phyloP scores from a whole-genome alignment of 2,888 invertebrate genomes.

The Drosophila mimetica region DNA sequence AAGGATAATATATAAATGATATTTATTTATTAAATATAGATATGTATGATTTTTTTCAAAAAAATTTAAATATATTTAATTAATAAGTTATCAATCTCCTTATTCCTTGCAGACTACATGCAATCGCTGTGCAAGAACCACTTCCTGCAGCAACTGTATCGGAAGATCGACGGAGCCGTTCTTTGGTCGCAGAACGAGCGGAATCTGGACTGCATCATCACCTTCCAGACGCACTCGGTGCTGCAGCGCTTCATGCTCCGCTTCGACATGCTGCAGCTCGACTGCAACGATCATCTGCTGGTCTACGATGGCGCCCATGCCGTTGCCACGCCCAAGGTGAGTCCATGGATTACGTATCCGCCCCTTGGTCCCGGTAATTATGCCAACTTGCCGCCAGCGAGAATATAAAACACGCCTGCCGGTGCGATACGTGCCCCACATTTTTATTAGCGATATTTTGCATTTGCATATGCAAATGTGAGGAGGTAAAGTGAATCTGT shows the following conservation, averaged over 20 bases:
- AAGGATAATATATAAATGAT: too few relatives aligned
- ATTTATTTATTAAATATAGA: too few relatives aligned
- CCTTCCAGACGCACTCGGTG: conserved; percentile 97
- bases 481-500: conserved; percentile 19
- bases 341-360: conserved; percentile 33
- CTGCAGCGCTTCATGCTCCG: conserved; percentile 97
- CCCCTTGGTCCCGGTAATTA: background rate
- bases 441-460: conserved; percentile 38
- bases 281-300: conserved; percentile 96
- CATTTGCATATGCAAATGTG: conserved; percentile 56
- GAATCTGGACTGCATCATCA: conserved; percentile 95
- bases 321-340: conserved; percentile 94
- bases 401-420: conserved; percentile 1
- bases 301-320: conserved; percentile 97
- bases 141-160: conserved; percentile 94
- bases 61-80: too few relatives aligned
- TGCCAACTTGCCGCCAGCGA: background rate
- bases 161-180: conserved; percentile 96
- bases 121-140: conserved; percentile 95
- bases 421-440: conserved; percentile 27
- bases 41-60: too few relatives aligned
- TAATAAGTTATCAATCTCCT: too few relatives aligned
- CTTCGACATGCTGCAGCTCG: conserved; percentile 95
- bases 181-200: conserved; percentile 95
- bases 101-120: conserved; percentile 93